Evolutionary conservation across 2,113 vertebrate species (phyloP).

Genomic region (Laticauda laticaudata): DNA sequence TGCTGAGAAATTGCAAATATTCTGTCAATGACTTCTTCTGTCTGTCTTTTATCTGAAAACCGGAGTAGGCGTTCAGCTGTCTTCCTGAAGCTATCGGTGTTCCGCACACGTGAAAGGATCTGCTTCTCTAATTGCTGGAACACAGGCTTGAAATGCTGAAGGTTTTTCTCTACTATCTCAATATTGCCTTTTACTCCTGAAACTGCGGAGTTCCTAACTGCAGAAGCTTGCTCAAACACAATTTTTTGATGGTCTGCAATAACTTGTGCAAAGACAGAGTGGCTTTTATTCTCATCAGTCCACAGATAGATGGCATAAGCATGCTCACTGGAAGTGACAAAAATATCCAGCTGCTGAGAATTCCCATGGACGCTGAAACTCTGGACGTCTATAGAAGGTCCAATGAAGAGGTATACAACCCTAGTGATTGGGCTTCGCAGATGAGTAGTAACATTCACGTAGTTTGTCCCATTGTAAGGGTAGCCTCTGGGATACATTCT

Average conservation of each 20-base stretch:
- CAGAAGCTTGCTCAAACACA: conserved; percentile 80
- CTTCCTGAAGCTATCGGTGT: conserved; percentile 85
- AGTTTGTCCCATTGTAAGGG: conserved; percentile 93
- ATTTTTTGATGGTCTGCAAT: conserved; percentile 83
- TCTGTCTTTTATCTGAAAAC: conserved; percentile 90
- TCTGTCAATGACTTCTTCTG: conserved; percentile 84
- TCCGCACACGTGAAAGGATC: conserved; percentile 85
- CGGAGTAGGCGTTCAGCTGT: conserved; percentile 87
- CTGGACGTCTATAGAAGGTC: conserved; percentile 85
- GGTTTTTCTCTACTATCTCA: conserved; percentile 82
- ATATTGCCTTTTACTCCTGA: conserved; percentile 84
- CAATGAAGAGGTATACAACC: conserved; percentile 89
- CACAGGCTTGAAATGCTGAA: conserved; percentile 89
- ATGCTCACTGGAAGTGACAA: conserved; percentile 81
- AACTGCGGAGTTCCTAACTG: conserved; percentile 58
- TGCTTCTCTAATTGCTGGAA: conserved; percentile 94
- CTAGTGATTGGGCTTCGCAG: conserved; percentile 83
- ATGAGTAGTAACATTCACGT: conserved; percentile 89
- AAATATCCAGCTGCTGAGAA: conserved; percentile 82
- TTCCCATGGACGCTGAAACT: conserved; percentile 88
- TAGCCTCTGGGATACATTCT: conserved; percentile 88
- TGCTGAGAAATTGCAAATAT: conserved; percentile 83
- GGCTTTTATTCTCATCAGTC: conserved; percentile 73
- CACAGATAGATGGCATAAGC: conserved; percentile 85
- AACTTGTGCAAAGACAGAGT: conserved; percentile 84